Conservation (phyloP, 2,113 vertebrate species). For the Eudyptes chrysolophus region DNA sequence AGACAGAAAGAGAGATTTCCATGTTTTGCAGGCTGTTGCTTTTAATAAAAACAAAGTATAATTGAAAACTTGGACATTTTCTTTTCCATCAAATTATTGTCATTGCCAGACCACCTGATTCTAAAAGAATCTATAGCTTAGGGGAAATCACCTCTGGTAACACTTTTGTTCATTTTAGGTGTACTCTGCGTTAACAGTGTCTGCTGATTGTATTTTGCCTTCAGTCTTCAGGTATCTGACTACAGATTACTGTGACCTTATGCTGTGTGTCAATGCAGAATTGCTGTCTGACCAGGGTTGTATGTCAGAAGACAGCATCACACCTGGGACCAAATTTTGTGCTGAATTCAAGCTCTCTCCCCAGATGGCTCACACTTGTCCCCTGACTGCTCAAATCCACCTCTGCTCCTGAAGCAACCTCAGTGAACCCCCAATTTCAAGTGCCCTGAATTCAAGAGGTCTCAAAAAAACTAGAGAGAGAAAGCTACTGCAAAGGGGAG, state of each 20-base stretch:
- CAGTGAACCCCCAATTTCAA: neutral
- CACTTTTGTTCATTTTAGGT: neutral
- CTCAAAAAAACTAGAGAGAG: neutral
- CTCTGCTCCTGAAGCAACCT: neutral
- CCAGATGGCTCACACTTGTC: neutral
- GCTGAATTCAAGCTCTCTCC: neutral
- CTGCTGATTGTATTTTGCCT: neutral
- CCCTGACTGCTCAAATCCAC: neutral
- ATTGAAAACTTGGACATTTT: neutral
- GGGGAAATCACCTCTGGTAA: neutral
- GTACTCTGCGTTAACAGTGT: neutral
- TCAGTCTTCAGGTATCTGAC: neutral
- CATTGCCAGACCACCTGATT: neutral
- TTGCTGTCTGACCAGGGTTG: neutral
- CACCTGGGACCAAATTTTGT: neutral
- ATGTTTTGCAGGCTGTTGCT: neutral
- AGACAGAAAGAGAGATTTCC: neutral
- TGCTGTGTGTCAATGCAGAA: neutral
- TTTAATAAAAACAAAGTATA: neutral
- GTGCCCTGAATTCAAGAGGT: neutral
- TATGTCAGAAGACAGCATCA: neutral
- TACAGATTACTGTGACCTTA: neutral
- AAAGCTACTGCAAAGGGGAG: neutral
- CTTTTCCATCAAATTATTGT: neutral
- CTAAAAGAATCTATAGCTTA: neutral